These are phyloP conservation scores for Indri indri DNA, from an alignment of 2,113 vertebrate species.

Conservation along the genomic window DNA sequence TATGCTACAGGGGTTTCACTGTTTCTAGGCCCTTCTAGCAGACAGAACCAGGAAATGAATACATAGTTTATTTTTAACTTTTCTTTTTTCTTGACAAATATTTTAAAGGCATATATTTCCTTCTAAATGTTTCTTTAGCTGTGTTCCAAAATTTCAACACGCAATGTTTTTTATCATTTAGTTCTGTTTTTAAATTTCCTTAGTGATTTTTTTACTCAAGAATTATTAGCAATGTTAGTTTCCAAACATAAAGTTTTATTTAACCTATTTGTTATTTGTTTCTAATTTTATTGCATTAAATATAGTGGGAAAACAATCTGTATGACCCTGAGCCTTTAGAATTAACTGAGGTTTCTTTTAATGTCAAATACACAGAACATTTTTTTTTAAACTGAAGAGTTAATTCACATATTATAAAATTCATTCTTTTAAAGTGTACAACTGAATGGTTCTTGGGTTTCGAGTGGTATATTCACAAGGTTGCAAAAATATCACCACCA, in stretches of 20 bases:
- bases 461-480: no score
- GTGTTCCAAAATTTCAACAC: no score
- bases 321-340: background rate
- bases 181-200: background rate
- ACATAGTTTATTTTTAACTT: background rate
- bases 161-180: background rate
- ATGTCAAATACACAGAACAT: background rate
- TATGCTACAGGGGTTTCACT: background rate
- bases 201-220: background rate
- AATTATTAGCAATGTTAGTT: background rate
- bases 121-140: no score
- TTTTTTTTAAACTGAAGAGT: background rate
- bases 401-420: background rate
- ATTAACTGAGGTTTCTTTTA: background rate
- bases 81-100: background rate
- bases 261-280: background rate
- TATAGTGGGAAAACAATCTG: background rate
- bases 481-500: no score
- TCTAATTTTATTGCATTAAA: background rate
- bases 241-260: background rate
- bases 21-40: background rate
- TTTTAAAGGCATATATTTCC: background rate
- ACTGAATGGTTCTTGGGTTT: no score
- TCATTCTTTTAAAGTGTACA: background rate
- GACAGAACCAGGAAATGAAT: background rate